phyloP scores from a whole-genome alignment of 2,113 vertebrate genomes.

The Oncorhynchus keta region DNA sequence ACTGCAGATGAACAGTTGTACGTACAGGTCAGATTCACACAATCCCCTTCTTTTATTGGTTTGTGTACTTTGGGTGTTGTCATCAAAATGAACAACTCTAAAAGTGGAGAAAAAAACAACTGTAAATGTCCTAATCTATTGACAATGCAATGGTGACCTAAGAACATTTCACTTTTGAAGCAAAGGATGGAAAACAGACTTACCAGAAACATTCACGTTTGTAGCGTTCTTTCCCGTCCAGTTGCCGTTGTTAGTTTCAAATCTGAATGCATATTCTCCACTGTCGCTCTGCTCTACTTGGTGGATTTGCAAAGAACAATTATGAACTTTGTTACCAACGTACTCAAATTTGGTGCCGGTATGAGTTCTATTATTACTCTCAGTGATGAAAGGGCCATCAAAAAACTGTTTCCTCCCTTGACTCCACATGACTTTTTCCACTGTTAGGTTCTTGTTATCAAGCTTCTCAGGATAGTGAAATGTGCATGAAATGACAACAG shows the following conservation, averaged over 20 bases:
- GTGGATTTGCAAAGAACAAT: conserved; percentile 50
- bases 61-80: neutral
- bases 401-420: neutral
- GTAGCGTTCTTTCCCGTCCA: rapidly evolving
- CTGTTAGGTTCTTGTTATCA: rapidly evolving
- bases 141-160: neutral
- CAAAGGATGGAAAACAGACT: conserved; percentile 14
- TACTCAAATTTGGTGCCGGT: conserved; percentile 1
- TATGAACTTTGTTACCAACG: conserved; percentile 16
- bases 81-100: conserved; percentile 26
- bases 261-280: conserved; percentile 28
- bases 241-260: neutral
- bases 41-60: conserved; percentile 31
- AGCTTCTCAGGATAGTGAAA: conserved; percentile 19
- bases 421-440: conserved; percentile 8
- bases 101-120: neutral
- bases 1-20: conserved; percentile 34
- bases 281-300: conserved; percentile 7
- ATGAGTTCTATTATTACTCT: rapidly evolving
- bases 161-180: neutral
- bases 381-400: neutral
- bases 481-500: conserved; percentile 32
- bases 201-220: conserved; percentile 36
- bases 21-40: conserved; percentile 35
- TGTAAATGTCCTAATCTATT: neutral